Base-by-base conservation (phyloP, 2,797 vertebrate species). In the Nothura maculosa region DNA sequence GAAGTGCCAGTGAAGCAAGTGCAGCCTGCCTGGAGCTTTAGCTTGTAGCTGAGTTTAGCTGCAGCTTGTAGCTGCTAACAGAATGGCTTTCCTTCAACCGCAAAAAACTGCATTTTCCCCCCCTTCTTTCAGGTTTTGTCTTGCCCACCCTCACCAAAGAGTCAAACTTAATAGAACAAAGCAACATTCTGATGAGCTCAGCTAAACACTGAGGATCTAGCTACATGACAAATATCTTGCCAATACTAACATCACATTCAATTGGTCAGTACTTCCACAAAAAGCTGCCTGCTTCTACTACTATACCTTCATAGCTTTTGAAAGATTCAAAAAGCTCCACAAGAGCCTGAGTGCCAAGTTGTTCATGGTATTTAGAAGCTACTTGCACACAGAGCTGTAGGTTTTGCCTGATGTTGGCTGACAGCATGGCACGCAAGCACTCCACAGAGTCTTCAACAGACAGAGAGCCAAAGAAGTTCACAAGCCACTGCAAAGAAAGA, bases 261-360 rank as follows among this genome's bases (percentile, higher is more conserved):
- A 9, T 34, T 40, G 83, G 54, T 16, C 5, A 83, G 50, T 3
- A 7, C 47, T 81, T 78, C 48, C 62, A 80, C 70, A 57, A 27
- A 27, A 67, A 89, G 27, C n/a, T 28, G 24, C 52, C 76, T 81
- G 79, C 62, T 10, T 83, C 32, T 84, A 45, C 72, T 92, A 93
- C 85, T 96, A 63, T 98, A 99, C 99, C 99, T 98, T 99, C 98
- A 27, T 99, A 99, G 95, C 99, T 99, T 97, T 98, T 99, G 94
- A 99, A 99, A 66, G 99, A 99, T 81, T 99, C 99, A 94, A 99
- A 99, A 20, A 99, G 98, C 94, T 99, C 98, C 95, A 99, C 98
- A 84, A 99, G 97, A 1, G 98, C 95, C 93, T 98, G 98, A 11
- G 98, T 99, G 72, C 99, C 98, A 93, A 99, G 97, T 96, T 99